Base-by-base conservation (phyloP, 1,140 invertebrate species). In the Drosophila nikananu region DNA sequence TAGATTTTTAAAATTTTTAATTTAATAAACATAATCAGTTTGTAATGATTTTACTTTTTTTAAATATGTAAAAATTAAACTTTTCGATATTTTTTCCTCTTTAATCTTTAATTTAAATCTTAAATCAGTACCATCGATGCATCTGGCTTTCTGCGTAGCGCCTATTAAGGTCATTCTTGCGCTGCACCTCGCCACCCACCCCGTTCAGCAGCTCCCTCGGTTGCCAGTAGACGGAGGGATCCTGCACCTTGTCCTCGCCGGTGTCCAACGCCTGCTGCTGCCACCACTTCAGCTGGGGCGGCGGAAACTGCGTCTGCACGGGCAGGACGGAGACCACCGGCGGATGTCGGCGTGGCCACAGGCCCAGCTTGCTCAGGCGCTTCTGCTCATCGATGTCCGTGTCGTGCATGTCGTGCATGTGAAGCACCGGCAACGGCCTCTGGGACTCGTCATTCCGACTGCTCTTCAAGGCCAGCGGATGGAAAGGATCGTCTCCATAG, bases 401-500 rank as follows among this genome's bases (percentile, higher is more conserved):
- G 15, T 90, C 81, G 27, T 67, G 66, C 13, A 77, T 73, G 52
- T 77, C 82, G 35, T 80, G 68, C 15, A 78, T 61, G 2, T 57
- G 62, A 7, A 90, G 51, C 21, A 90, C 41, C 9, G 58, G 68
- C 9, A 80, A 44, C 6, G 87, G 78, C 27, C 77, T 64, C 2
- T 67, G 52, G 2, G 52, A 41, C 7, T 49, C 68, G 8, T 39
- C 46, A 8, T 12, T 17, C 0, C 15, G 41, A 9, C 17, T 35
- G 19, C 39, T 37, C 4, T 25, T 49, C 19, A 51, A 37, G 4
- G 41, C 41, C 12, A 80, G 42, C 6, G 91, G 91, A 64, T 83
- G 70, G 44, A 92, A 91, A 0, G 91, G 91, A 83, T 92, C 91
- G n/a, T 92, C 87, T n/a, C 91, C 91, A 25, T 92, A 92, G 5